phyloP scores from a whole-genome alignment of 2,888 invertebrate species.

The Melolontha melolontha region DNA sequence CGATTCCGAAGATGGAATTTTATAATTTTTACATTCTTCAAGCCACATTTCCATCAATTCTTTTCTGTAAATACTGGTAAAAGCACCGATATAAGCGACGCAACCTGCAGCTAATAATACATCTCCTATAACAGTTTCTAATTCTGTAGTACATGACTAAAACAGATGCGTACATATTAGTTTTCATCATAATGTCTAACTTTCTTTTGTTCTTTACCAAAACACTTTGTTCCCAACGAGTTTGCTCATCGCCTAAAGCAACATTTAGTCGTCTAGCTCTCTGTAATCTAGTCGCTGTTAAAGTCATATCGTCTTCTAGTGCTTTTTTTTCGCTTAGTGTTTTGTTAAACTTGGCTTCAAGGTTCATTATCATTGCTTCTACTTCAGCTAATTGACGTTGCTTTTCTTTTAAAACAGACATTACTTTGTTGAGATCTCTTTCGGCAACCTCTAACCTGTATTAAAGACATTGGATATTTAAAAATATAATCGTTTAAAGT shows the following conservation, averaged over 20 bases:
- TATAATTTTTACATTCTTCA: conserved; percentile 71
- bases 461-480: conserved; percentile 4
- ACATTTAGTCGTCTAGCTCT: conserved; percentile 88
- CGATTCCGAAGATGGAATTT: conserved; percentile 78
- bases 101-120: conserved; percentile 88
- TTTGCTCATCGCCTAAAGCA: conserved; percentile 88
- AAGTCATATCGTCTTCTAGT: conserved; percentile 78
- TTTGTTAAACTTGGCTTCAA: conserved; percentile 75
- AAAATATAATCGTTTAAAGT: too few species aligned
- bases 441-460: conserved; percentile 82
- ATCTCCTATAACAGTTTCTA: conserved; percentile 79
- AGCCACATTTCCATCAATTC: conserved; percentile 79
- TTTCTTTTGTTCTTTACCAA: conserved; percentile 63
- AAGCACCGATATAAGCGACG: conserved; percentile 93
- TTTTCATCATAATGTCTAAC: not conserved
- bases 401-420: conserved; percentile 81
- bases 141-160: conserved; percentile 75
- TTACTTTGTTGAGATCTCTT: conserved; percentile 79
- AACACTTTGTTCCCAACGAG: conserved; percentile 84
- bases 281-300: conserved; percentile 82
- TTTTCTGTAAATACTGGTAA: conserved; percentile 79
- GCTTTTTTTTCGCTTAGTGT: conserved; percentile 82
- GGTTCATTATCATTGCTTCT: conserved; percentile 73
- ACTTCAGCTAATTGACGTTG: conserved; percentile 86
- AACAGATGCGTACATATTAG: conserved; percentile 40